Percentiles rank a stretch among this genome's conserved stretches.
These are phyloP conservation scores for Isichthys henryi DNA, from an alignment of 2,113 vertebrate genomes.

Conservation along the genomic window DNA sequence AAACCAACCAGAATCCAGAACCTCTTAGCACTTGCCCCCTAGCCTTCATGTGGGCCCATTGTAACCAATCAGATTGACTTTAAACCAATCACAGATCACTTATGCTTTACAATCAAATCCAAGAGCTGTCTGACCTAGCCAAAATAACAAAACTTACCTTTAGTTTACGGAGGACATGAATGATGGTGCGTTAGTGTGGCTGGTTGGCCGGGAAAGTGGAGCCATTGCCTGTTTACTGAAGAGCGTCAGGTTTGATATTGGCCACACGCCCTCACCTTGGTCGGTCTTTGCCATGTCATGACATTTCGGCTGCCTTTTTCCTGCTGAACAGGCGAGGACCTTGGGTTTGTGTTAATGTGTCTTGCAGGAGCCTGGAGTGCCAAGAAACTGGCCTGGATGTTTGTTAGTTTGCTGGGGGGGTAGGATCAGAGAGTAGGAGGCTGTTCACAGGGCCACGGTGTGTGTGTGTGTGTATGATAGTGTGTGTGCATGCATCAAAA, in stretches of 20 bases:
- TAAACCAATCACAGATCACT: background rate
- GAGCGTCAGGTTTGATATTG: background rate
- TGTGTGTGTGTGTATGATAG: background rate
- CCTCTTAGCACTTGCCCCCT: background rate
- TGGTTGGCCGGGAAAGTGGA: background rate
- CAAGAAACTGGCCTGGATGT: background rate
- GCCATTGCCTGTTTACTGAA: background rate
- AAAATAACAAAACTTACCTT: background rate
- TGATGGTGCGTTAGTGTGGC: background rate
- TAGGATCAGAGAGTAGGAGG: background rate
- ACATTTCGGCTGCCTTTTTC: background rate
- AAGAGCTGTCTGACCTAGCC: conserved; percentile 31
- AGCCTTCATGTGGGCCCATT: background rate
- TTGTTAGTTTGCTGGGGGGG: background rate
- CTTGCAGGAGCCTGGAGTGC: background rate
- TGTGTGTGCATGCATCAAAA: background rate
- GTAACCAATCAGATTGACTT: background rate
- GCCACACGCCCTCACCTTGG: background rate
- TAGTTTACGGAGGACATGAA: background rate
- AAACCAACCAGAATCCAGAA: background rate
- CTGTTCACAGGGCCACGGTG: background rate
- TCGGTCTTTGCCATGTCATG: background rate
- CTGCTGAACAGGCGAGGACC: background rate
- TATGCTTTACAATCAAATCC: conserved; percentile 20
- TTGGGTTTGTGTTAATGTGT: background rate